phyloP scores from a whole-genome alignment of 2,113 vertebrate genomes.

The Silurus meridionalis region DNA sequence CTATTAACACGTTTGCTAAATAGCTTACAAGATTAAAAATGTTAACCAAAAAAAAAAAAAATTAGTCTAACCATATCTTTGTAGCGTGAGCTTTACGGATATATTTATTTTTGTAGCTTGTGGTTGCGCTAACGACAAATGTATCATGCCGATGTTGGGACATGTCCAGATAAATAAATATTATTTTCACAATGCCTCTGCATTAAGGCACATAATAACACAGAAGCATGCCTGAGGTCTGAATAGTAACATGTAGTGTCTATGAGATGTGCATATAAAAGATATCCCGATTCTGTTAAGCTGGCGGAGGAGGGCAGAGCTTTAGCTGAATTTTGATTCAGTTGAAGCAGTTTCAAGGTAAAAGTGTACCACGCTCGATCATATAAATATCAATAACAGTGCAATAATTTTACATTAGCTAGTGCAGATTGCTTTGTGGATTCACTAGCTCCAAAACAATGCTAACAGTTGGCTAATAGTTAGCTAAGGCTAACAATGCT shows the following conservation, averaged over 20 bases:
- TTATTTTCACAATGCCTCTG: neutral
- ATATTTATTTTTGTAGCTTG: neutral
- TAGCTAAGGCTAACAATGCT: neutral
- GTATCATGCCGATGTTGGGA: neutral
- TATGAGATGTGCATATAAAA: neutral
- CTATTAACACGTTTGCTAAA: neutral
- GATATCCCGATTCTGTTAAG: neutral
- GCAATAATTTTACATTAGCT: neutral
- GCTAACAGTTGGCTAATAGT: neutral
- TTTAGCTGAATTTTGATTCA: neutral
- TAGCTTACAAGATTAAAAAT: neutral
- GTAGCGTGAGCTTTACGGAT: neutral
- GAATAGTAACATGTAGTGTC: neutral
- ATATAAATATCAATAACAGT: neutral
- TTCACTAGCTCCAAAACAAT: neutral
- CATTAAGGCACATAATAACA: constrained; percentile 39
- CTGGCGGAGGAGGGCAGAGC: neutral
- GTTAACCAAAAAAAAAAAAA: neutral
- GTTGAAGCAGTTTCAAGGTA: too few species aligned
- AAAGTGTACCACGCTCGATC: neutral
- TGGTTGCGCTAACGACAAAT: neutral
- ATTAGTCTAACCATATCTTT: neutral
- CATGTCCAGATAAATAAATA: neutral
- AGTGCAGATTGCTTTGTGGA: neutral
- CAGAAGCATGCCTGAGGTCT: constrained; percentile 23